Evolutionary conservation across 2,888 invertebrate genomes (phyloP).

Genomic region (Cynaeus angustus): DNA sequence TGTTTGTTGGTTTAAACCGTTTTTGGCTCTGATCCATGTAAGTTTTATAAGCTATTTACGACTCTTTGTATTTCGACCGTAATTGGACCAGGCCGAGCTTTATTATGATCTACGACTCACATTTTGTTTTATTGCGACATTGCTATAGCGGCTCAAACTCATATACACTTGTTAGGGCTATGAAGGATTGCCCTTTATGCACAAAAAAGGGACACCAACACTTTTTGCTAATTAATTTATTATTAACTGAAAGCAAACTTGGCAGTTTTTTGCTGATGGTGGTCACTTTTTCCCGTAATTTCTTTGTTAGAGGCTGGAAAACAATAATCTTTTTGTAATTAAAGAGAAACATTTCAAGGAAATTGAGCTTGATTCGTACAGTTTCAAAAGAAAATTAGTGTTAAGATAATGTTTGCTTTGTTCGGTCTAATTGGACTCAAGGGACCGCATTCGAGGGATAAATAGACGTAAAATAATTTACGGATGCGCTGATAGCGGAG

Average conservation of each 20-base stretch:
- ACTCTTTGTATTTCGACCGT: slow-evolving; percentile 49
- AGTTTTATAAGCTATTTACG: slow-evolving; percentile 52
- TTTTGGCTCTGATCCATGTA: slow-evolving; percentile 51
- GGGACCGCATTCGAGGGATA: slow-evolving; percentile 17
- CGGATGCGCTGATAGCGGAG: slow-evolving; percentile 26
- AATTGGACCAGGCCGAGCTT: slow-evolving; percentile 49
- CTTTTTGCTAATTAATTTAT: slow-evolving; percentile 36
- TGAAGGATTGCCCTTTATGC: slow-evolving; percentile 31
- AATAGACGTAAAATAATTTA: slow-evolving; percentile 37
- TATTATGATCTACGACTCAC: slow-evolving; percentile 50
- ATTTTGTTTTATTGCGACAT: slow-evolving; percentile 42
- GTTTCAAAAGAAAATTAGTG: slow-evolving; percentile 33
- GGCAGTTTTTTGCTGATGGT: slow-evolving; percentile 1
- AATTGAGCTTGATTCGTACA: slow-evolving; percentile 18
- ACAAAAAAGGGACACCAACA: slow-evolving; percentile 26
- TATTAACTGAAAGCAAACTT: slow-evolving; percentile 5
- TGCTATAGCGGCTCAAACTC: slow-evolving; percentile 23
- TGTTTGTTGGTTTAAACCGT: slow-evolving; percentile 25
- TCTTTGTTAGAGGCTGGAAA: neutral
- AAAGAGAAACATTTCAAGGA: slow-evolving; percentile 12
- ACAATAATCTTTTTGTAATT: slow-evolving; percentile 22
- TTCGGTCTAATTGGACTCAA: slow-evolving; percentile 23
- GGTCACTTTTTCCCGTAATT: slow-evolving; percentile 8
- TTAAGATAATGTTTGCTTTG: slow-evolving; percentile 32
- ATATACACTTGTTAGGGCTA: slow-evolving; percentile 38